Evolutionary conservation across 2,113 vertebrate genomes (phyloP).

Genomic region (Chlorodrepanis virens): DNA sequence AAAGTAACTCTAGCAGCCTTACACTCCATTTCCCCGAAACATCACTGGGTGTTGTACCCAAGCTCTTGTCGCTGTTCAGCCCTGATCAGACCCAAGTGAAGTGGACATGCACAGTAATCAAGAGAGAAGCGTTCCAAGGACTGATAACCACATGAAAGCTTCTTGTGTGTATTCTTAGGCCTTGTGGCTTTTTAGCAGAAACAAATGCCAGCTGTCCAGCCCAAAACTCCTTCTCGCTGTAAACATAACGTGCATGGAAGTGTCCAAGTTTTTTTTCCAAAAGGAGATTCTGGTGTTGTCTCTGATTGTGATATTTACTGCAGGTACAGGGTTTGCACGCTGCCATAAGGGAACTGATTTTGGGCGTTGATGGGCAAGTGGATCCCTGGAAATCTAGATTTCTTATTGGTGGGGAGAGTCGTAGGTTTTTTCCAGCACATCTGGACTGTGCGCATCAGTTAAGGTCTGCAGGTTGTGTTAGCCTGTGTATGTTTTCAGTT

Average conservation of each 20-base stretch:
- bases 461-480: neutral
- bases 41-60: neutral
- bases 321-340: accelerated
- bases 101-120: neutral
- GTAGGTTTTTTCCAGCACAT: neutral
- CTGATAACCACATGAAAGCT: neutral
- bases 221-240: neutral
- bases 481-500: neutral
- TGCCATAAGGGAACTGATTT: neutral
- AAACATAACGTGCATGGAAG: neutral
- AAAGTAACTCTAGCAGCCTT: neutral
- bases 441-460: neutral
- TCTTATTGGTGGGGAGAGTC: accelerated
- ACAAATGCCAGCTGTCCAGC: neutral
- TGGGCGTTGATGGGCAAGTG: neutral
- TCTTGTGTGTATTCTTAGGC: neutral
- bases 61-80: neutral
- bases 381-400: neutral
- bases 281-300: neutral
- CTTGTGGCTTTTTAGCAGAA: neutral
- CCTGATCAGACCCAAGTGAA: neutral
- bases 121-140: neutral
- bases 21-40: neutral
- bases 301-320: accelerated
- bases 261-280: neutral